These are phyloP conservation scores for Ceratosolen fusciceps DNA, from an alignment of 1,140 invertebrate genomes.

Conservation along the genomic window DNA sequence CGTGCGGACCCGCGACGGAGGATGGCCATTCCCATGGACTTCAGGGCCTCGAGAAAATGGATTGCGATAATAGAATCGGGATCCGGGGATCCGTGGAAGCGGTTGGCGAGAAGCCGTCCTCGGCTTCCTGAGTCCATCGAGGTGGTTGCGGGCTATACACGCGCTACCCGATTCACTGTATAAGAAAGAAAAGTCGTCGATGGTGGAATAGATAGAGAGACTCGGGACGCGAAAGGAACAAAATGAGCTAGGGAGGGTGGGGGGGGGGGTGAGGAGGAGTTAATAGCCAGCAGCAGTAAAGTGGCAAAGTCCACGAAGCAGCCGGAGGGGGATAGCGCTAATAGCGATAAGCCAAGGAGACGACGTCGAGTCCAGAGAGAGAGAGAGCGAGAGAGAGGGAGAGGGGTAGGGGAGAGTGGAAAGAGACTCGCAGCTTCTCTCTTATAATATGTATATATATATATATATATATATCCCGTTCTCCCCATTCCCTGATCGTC, in stretches of 20 bases:
- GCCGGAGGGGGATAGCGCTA: background rate
- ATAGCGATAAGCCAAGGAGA: conserved; percentile 20
- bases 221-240: background rate
- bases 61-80: too few species aligned
- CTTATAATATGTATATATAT: too few species aligned
- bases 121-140: too few species aligned
- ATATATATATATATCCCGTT: too few species aligned
- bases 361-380: background rate
- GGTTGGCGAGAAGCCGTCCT: background rate
- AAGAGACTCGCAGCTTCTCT: too few species aligned
- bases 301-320: background rate
- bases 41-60: too few species aligned
- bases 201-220: background rate
- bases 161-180: background rate
- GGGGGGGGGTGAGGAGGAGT: background rate
- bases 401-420: background rate
- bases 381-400: background rate
- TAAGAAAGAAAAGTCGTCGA: background rate
- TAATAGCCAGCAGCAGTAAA: background rate
- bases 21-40: too few species aligned
- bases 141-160: background rate
- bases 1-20: too few species aligned
- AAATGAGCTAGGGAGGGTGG: background rate
- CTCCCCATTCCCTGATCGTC: too few species aligned
- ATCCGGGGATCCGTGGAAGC: too few species aligned